Conservation (phyloP, 2,888 invertebrate species). For the Gymnosoma rotundatum region DNA sequence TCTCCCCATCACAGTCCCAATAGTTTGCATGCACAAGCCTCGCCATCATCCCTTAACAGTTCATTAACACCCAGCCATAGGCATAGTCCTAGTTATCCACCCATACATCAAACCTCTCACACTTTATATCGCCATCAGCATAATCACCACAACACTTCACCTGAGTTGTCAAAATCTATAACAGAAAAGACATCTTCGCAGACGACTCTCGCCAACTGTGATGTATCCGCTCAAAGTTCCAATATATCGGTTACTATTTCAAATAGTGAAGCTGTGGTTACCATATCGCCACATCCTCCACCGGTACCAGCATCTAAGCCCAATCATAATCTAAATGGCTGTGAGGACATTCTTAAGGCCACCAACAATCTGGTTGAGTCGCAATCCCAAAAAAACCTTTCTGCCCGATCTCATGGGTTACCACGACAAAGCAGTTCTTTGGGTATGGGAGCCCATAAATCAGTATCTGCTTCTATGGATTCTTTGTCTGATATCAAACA, state of each 20-base stretch:
- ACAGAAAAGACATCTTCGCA: constrained; percentile 50
- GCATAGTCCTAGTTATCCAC: constrained; percentile 80
- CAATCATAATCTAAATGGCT: constrained; percentile 20
- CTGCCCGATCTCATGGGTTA: constrained; percentile 55
- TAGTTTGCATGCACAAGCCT: constrained; percentile 24
- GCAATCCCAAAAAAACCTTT: constrained; percentile 73
- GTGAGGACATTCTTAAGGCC: constrained; percentile 36
- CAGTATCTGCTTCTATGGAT: constrained; percentile 63
- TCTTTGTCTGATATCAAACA: constrained; percentile 72
- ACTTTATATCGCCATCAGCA: constrained; percentile 76
- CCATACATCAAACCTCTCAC: constrained; percentile 76
- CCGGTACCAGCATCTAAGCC: constrained; percentile 70
- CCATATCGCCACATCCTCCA: constrained; percentile 75
- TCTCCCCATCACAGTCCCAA: constrained; percentile 53
- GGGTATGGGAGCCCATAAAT: constrained; percentile 55
- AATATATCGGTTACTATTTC: constrained; percentile 80
- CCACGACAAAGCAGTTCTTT: constrained; percentile 61
- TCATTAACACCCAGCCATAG: constrained; percentile 74
- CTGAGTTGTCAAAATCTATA: constrained; percentile 40
- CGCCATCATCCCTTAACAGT: constrained; percentile 15
- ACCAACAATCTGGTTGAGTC: constrained; percentile 49
- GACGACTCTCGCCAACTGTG: constrained; percentile 59
- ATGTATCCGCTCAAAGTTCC: constrained; percentile 76
- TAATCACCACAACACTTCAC: constrained; percentile 33
- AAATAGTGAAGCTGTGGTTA: constrained; percentile 76